A percentile compares a stretch with the other conserved stretches of the same genome.
Evolutionary conservation across 2,113 vertebrate species (phyloP).

Genomic region (Mesoclemmys tuberculata): DNA sequence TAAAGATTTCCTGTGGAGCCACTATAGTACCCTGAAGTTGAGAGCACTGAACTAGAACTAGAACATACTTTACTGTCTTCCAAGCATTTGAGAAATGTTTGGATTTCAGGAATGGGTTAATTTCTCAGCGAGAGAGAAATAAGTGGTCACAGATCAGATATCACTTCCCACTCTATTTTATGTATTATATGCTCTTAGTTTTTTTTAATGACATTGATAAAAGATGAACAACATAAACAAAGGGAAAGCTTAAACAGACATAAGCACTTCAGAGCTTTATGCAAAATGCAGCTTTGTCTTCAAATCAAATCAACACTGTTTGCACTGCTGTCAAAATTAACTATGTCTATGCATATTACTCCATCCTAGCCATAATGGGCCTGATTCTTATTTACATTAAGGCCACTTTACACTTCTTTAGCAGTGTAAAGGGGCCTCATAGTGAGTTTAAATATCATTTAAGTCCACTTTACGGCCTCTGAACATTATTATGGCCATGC

Average conservation of each 20-base stretch:
- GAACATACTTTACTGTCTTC: background rate
- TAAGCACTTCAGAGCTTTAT: background rate
- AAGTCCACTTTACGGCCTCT: background rate
- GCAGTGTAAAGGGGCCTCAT: background rate
- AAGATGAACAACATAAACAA: background rate
- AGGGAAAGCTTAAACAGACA: background rate
- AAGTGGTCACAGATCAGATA: background rate
- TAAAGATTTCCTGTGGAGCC: background rate
- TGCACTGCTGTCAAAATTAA: background rate
- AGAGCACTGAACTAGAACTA: background rate
- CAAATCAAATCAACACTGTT: background rate
- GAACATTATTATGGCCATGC: background rate
- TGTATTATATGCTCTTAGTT: background rate
- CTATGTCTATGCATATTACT: background rate
- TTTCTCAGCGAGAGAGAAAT: background rate
- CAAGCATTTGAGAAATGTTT: background rate
- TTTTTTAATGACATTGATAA: background rate
- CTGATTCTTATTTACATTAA: background rate
- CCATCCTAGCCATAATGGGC: background rate
- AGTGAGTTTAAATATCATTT: background rate
- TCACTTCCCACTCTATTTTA: background rate
- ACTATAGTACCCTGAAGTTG: background rate
- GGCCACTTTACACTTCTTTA: background rate
- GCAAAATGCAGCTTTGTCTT: background rate
- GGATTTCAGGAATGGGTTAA: background rate